Evolutionary conservation across 2,797 vertebrate genomes (phyloP).

Genomic region (Phyllotis vaccarum): DNA sequence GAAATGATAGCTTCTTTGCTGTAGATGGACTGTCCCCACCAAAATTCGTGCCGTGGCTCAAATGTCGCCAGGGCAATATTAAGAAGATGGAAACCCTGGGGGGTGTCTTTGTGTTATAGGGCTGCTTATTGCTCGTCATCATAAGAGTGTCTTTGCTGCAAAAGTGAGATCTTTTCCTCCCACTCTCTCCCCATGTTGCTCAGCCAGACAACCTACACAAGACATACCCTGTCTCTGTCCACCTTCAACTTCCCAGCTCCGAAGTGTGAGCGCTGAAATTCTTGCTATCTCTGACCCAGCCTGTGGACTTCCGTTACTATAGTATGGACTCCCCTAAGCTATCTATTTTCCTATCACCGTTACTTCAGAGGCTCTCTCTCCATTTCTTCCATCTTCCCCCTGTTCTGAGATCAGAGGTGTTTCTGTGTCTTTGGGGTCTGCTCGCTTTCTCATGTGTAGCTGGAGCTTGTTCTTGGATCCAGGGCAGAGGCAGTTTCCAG

Average conservation of each 20-base stretch:
- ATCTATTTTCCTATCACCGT: neutral
- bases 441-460: neutral
- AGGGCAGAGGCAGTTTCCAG: neutral
- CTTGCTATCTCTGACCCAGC: neutral
- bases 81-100: neutral
- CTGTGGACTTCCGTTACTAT: neutral
- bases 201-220: neutral
- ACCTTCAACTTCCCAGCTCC: neutral
- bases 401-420: neutral
- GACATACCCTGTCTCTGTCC: neutral
- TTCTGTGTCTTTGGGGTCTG: neutral
- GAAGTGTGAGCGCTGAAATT: neutral
- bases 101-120: neutral
- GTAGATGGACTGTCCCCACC: neutral
- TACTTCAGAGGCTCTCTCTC: neutral
- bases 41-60: neutral
- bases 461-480: neutral
- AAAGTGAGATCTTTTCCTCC: neutral
- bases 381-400: neutral
- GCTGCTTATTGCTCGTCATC: neutral
- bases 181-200: neutral
- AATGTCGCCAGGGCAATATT: neutral
- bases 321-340: neutral
- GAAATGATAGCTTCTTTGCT: neutral
- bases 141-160: neutral